Evolutionary conservation across 2,888 invertebrate genomes (phyloP), one percentile per base, ranked within the genome.

Genomic region (Ichneumoninae sp.): DNA sequence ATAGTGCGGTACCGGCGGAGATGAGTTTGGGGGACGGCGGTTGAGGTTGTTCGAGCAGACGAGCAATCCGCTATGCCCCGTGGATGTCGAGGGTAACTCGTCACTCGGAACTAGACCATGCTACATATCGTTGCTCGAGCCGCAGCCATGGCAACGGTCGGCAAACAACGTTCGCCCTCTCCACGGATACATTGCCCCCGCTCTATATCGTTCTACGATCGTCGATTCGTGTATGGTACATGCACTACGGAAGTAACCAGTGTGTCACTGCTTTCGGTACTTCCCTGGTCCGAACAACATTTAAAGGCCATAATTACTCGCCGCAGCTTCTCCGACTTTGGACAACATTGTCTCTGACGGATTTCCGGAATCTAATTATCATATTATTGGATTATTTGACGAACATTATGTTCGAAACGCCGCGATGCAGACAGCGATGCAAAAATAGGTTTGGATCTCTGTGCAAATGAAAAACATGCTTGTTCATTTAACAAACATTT

Each of bases 61-160:
- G 57, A 73, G 57, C 60, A 36, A 57, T 63, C 44, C 57, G 57
- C 13, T 44, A 47, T 63, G 47, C 33, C 30, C 44, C 26, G 65
- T 65, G 75, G 47, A 65, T 44, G 70, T 70, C 71, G 76, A 30
- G 77, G 70, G 70, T 75, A 47, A 75, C 70, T 78, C 78, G 75
- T 57, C 83, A 85, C 85, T 85, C 81, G 81, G 86, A 87, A 87
- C 81, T 87, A 87, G 87, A 87, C 83, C 87, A 87, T 68, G 75
- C 65, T 79, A 79, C 75, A 86, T 81, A 86, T 83, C 83, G 84
- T 84, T 78, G 85, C 79, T 85, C 84, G 80, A 83, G 86, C 86
- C 85, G 87, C 86, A 86, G 78, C 83, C 85, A 47, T 83, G 81
- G 87, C 83, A 87, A 87, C 87, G 77, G 76, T 87, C 74, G 60